phyloP scores from a whole-genome alignment of 2,888 invertebrate genomes.

The Drosophila acutilabella region DNA sequence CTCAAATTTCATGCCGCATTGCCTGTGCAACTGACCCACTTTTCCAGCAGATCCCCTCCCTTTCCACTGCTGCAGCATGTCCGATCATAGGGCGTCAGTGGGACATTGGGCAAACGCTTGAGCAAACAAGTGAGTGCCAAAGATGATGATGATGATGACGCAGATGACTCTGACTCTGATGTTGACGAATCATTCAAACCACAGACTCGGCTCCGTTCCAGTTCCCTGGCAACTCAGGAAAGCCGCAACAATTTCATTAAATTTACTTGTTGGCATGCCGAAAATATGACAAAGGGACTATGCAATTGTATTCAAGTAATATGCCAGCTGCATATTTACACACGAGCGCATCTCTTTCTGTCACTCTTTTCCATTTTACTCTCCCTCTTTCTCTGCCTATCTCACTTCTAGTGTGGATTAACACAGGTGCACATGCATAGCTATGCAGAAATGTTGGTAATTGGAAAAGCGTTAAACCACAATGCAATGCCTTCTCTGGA shows the following conservation, averaged over 20 bases:
- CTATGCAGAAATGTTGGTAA: slow-evolving; percentile 30
- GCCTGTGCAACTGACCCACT: slow-evolving; percentile 67
- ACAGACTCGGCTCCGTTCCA: slow-evolving; percentile 40
- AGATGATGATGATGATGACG: slow-evolving; percentile 35
- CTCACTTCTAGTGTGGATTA: slow-evolving; percentile 1
- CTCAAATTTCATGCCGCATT: slow-evolving; percentile 77
- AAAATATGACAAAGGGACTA: slow-evolving; percentile 65
- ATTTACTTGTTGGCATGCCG: slow-evolving; percentile 56
- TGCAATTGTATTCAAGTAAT: slow-evolving; percentile 48
- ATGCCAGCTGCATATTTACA: slow-evolving; percentile 47
- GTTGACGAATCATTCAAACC: slow-evolving; percentile 47
- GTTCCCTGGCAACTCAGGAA: slow-evolving; percentile 61
- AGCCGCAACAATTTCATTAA: slow-evolving; percentile 78
- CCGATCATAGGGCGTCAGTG: not conserved
- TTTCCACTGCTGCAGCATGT: slow-evolving; percentile 15
- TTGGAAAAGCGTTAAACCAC: slow-evolving; percentile 37
- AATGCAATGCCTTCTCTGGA: slow-evolving; percentile 15
- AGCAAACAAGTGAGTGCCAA: slow-evolving; percentile 48
- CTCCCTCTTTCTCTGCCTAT: not conserved
- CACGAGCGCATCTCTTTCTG: slow-evolving; percentile 32
- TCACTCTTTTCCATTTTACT: not conserved
- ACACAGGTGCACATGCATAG: slow-evolving; percentile 5
- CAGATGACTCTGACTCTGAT: slow-evolving; percentile 10
- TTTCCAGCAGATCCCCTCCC: slow-evolving; percentile 15
- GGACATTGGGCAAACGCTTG: slow-evolving; percentile 33